Conservation (phyloP, 2,113 vertebrate genomes). For the Bolborhynchus lineola region DNA sequence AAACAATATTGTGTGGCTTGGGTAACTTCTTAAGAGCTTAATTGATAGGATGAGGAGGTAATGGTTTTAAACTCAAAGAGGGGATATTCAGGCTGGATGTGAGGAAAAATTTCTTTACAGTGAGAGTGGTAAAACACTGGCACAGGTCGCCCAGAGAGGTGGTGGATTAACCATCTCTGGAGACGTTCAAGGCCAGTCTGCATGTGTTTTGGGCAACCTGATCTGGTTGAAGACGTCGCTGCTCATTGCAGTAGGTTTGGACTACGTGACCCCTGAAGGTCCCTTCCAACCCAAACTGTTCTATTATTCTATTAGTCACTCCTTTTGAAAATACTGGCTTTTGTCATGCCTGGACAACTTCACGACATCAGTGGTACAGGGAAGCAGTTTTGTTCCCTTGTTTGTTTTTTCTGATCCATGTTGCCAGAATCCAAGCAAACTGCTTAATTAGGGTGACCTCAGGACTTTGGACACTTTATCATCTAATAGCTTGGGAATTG, state of each 20-base stretch:
- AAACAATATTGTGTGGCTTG: not conserved
- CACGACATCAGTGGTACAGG: not conserved
- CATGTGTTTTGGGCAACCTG: not conserved
- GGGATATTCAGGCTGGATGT: not conserved
- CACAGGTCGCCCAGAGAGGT: not conserved
- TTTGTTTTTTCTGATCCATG: not conserved
- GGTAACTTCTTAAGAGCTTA: not conserved
- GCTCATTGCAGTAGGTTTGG: not conserved
- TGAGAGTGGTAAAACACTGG: not conserved
- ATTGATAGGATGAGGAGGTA: not conserved
- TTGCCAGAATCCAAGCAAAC: not conserved
- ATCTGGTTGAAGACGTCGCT: not conserved
- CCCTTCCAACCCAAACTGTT: not conserved
- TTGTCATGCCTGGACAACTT: not conserved
- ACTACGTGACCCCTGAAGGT: not conserved
- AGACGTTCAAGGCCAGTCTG: not conserved
- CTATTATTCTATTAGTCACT: not conserved
- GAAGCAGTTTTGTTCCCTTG: not conserved
- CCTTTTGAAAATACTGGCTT: rapidly evolving
- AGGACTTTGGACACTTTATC: not conserved
- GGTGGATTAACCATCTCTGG: not conserved
- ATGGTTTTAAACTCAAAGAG: not conserved
- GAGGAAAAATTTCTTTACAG: not conserved
- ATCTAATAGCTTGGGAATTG: not conserved
- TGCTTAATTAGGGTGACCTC: not conserved